Evolutionary conservation across 2,888 invertebrate species (phyloP).

Genomic region (Nycteola revayana): DNA sequence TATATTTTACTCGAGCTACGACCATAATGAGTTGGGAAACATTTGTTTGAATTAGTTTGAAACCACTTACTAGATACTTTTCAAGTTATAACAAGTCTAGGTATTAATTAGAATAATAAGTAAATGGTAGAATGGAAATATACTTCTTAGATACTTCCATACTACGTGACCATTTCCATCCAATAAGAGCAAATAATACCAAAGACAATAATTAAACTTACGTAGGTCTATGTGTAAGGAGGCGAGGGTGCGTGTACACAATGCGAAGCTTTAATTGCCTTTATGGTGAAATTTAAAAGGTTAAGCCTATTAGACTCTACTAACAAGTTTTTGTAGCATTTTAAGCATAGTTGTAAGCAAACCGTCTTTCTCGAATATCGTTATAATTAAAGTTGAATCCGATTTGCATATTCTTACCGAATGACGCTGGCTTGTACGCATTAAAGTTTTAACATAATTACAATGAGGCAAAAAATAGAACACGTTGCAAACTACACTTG

Average conservation of each 20-base stretch:
- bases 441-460: constrained; percentile 8
- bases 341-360: constrained; percentile 43
- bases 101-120: too few species aligned
- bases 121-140: too few species aligned
- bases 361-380: constrained; percentile 44
- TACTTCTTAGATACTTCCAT: too few species aligned
- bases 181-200: too few species aligned
- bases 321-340: constrained; percentile 45
- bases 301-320: constrained; percentile 57
- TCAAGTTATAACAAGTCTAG: too few species aligned
- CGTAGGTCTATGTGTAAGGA: constrained; percentile 20
- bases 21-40: too few species aligned
- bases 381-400: constrained; percentile 33
- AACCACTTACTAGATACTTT: too few species aligned
- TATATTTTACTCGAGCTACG: too few species aligned
- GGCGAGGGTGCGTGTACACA: constrained; percentile 40
- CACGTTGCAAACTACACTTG: too few species aligned
- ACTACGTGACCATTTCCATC: too few species aligned
- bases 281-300: constrained; percentile 66
- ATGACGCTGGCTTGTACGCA: constrained; percentile 7
- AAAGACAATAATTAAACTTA: constrained; percentile 20
- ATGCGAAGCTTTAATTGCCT: constrained; percentile 55
- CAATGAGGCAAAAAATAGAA: too few species aligned
- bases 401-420: constrained; percentile 36
- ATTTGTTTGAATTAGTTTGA: too few species aligned